Evolutionary conservation across 2,113 vertebrate genomes (phyloP).

Genomic region (Anser cygnoides): DNA sequence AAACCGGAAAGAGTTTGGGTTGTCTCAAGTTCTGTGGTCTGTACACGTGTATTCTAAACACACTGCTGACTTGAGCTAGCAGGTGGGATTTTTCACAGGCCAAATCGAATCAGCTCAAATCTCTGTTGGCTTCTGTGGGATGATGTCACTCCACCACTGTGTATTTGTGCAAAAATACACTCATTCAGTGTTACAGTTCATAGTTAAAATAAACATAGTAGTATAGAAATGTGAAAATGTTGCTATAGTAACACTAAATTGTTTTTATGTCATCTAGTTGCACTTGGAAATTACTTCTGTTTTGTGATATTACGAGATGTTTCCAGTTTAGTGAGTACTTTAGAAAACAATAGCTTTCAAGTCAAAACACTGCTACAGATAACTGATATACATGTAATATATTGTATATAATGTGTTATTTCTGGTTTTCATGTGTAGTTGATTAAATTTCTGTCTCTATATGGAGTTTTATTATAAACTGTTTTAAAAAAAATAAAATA

Average conservation of each 20-base stretch:
- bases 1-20: too few relatives aligned
- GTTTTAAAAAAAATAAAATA: background rate
- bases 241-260: background rate
- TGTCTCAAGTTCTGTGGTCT: fast-evolving
- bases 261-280: background rate
- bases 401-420: background rate
- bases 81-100: too few relatives aligned
- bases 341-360: background rate
- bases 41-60: fast-evolving
- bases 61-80: background rate
- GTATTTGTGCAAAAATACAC: background rate
- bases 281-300: background rate
- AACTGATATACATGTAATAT: background rate
- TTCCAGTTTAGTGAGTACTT: background rate
- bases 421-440: background rate
- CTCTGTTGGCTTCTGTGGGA: background rate
- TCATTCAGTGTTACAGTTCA: background rate
- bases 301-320: background rate
- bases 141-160: background rate
- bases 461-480: background rate
- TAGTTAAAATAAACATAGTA: background rate
- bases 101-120: background rate
- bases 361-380: background rate
- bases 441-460: background rate
- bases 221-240: background rate